These are phyloP conservation scores for Drosophila greeni DNA, from an alignment of 2,888 invertebrate species.

Conservation along the genomic window DNA sequence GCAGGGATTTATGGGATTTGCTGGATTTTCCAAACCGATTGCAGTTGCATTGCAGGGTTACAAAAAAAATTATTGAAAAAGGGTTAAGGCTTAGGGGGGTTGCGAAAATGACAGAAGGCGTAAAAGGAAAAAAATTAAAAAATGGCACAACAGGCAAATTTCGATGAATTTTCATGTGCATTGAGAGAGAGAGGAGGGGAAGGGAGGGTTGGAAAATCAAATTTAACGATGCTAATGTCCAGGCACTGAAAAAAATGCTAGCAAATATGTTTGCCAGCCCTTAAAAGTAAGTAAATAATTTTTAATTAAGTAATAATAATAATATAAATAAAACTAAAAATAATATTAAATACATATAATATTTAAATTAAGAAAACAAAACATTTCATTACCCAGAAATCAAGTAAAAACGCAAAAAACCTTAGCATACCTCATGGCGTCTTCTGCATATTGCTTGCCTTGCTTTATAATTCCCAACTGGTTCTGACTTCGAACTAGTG, in stretches of 20 bases:
- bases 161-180: conserved; percentile 10
- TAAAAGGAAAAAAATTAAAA: conserved; percentile 23
- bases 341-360: too few species aligned
- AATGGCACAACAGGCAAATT: conserved; percentile 51
- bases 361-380: too few species aligned
- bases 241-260: conserved; percentile 16
- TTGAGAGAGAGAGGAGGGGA: background rate
- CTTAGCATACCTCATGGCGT: too few species aligned
- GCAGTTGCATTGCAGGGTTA: conserved; percentile 37
- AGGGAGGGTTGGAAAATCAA: conserved; percentile 14
- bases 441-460: too few species aligned
- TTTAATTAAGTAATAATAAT: too few species aligned
- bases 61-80: conserved; percentile 32
- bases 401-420: too few species aligned
- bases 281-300: too few species aligned
- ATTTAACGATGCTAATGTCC: conserved; percentile 33
- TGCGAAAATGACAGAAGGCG: conserved; percentile 41
- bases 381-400: too few species aligned
- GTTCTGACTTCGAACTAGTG: too few species aligned
- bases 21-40: conserved; percentile 43
- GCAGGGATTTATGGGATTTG: conserved; percentile 15
- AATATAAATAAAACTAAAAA: too few species aligned
- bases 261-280: background rate
- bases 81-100: conserved; percentile 66
- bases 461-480: too few species aligned